phyloP scores from a whole-genome alignment of 2,888 invertebrate genomes.

The Stegana nigrithorax region DNA sequence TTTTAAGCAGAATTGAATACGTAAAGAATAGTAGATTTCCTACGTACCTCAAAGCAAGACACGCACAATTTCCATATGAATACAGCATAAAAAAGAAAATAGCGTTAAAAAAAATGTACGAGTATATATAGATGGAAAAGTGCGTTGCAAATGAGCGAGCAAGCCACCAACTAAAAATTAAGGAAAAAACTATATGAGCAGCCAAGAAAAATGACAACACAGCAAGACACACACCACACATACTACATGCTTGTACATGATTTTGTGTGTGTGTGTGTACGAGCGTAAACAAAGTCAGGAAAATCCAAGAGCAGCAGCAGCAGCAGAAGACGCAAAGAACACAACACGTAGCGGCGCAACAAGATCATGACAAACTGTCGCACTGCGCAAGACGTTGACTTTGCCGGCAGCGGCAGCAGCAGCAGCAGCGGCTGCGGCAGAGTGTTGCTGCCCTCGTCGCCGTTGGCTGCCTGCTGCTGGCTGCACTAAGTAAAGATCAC shows the following conservation, averaged over 20 bases:
- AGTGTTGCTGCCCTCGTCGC: neutral
- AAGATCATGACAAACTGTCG: neutral
- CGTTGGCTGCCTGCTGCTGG: neutral
- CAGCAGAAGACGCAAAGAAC: conserved; percentile 19
- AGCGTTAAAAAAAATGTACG: neutral
- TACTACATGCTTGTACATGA: too few relatives aligned
- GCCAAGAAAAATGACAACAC: too few relatives aligned
- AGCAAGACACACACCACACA: too few relatives aligned
- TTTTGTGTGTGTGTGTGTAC: too few relatives aligned
- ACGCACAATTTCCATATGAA: too few relatives aligned
- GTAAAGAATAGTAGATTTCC: too few relatives aligned
- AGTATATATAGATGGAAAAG: neutral
- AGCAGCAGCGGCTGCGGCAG: neutral
- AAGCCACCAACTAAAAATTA: too few relatives aligned
- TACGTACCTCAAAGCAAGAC: too few relatives aligned
- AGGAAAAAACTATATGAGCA: too few relatives aligned
- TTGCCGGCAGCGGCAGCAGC: neutral
- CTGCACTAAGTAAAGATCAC: neutral
- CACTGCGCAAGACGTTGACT: conserved; percentile 2
- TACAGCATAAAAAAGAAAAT: neutral
- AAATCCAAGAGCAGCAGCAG: conserved; percentile 30
- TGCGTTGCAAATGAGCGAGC: too few relatives aligned
- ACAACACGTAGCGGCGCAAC: neutral
- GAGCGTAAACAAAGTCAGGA: too few relatives aligned
- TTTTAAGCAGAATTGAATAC: too few relatives aligned